phyloP scores from a whole-genome alignment of 2,113 vertebrate genomes.

The Tor tambroides region DNA sequence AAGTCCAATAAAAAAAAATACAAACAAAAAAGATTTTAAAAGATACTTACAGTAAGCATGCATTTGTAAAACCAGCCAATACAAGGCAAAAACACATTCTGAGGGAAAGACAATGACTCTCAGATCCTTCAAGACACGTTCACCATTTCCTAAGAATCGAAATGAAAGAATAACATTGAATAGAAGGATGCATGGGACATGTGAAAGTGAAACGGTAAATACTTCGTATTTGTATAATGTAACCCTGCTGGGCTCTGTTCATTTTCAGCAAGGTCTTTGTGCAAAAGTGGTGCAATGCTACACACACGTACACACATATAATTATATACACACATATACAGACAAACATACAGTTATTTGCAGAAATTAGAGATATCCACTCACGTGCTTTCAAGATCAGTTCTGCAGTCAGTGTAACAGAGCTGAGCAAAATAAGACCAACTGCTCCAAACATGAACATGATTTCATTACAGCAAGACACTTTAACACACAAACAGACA shows the following conservation, averaged over 20 bases:
- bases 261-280: not conserved
- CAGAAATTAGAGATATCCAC: too few relatives aligned
- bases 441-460: slow-evolving; percentile 33
- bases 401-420: not conserved
- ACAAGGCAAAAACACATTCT: not conserved
- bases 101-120: not conserved
- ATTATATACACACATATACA: too few relatives aligned
- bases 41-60: not conserved
- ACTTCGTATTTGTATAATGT: not conserved
- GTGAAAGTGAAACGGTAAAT: not conserved
- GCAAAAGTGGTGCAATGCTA: not conserved
- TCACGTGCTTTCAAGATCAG: not conserved
- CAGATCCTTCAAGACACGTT: not conserved
- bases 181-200: too few relatives aligned
- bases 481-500: not conserved
- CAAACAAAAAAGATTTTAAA: not conserved
- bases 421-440: not conserved
- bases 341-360: too few relatives aligned
- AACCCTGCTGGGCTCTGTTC: not conserved
- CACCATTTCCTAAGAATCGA: not conserved
- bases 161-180: not conserved
- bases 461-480: not conserved
- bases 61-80: not conserved
- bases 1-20: not conserved
- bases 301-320: not conserved